phyloP scores from a whole-genome alignment of 2,888 invertebrate genomes.

The Epinotia demarniana region DNA sequence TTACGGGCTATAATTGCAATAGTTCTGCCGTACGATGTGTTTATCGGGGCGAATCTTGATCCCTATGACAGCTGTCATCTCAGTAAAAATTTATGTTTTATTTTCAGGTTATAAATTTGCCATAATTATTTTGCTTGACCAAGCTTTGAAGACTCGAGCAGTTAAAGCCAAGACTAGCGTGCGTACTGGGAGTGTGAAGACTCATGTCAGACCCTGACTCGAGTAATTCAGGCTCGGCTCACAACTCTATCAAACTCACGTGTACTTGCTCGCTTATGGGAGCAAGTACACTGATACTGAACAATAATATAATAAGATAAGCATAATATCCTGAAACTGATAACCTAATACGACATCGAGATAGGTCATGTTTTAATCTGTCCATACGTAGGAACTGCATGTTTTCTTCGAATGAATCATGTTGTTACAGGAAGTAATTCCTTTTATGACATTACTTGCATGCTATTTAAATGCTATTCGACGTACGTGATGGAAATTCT shows the following conservation, averaged over 20 bases:
- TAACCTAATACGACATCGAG: slow-evolving; percentile 28
- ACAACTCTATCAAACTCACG: not conserved
- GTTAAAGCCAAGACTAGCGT: no score
- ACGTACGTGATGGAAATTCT: slow-evolving; percentile 4
- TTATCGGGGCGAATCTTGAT: no score
- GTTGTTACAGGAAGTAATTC: slow-evolving; percentile 23
- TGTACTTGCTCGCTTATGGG: not conserved
- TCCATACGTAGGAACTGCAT: slow-evolving; percentile 32
- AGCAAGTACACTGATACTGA: not conserved
- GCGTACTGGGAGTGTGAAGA: no score
- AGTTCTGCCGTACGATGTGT: not conserved
- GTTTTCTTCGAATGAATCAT: slow-evolving; percentile 30
- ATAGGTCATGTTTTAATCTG: slow-evolving; percentile 17
- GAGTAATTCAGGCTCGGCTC: no score
- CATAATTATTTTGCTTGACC: no score
- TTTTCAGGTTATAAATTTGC: no score
- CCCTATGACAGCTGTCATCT: no score
- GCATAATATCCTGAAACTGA: slow-evolving; percentile 18
- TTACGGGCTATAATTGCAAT: not conserved
- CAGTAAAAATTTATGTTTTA: no score
- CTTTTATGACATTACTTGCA: slow-evolving; percentile 10
- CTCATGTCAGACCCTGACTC: no score
- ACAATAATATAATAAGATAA: slow-evolving; percentile 16
- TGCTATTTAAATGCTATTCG: not conserved
- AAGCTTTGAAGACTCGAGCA: no score